Percentiles rank a stretch among this genome's conserved stretches.
phyloP scores from a whole-genome alignment of 92 coral and sea anemone species.

The Umimayanthus kanabou region DNA sequence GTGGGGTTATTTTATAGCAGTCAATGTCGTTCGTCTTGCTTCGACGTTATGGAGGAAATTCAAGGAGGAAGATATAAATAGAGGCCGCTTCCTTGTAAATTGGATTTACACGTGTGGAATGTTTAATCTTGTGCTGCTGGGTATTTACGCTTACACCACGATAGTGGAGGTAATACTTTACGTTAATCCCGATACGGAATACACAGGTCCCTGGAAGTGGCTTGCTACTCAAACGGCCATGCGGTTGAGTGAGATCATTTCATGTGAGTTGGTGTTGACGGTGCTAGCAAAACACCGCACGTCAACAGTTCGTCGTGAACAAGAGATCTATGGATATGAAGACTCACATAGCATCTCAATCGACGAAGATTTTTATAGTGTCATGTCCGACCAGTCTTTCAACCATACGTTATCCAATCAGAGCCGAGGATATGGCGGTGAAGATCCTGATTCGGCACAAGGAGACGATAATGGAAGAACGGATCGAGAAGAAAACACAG shows the following conservation, averaged over 20 bases:
- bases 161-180: background rate
- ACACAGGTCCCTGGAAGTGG: conserved; percentile 16
- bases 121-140: background rate
- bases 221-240: conserved; percentile 8
- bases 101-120: conserved; percentile 18
- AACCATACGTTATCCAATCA: background rate
- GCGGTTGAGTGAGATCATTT: conserved; percentile 6
- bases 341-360: background rate
- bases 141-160: background rate
- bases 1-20: conserved; percentile 16
- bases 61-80: background rate
- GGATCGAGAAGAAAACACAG: background rate
- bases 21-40: conserved; percentile 8
- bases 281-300: conserved; percentile 9
- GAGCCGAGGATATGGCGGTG: background rate
- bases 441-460: background rate
- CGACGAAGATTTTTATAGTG: background rate
- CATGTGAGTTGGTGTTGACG: conserved; percentile 13
- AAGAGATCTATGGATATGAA: background rate
- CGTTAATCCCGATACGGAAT: background rate
- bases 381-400: background rate
- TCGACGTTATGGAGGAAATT: background rate
- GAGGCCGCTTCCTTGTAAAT: background rate
- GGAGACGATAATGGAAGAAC: no score
- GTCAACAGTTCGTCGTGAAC: background rate